Evolutionary conservation across 1,140 invertebrate species (phyloP), one percentile per base, ranked within the genome.

Genomic region (Caerostris extrusa): DNA sequence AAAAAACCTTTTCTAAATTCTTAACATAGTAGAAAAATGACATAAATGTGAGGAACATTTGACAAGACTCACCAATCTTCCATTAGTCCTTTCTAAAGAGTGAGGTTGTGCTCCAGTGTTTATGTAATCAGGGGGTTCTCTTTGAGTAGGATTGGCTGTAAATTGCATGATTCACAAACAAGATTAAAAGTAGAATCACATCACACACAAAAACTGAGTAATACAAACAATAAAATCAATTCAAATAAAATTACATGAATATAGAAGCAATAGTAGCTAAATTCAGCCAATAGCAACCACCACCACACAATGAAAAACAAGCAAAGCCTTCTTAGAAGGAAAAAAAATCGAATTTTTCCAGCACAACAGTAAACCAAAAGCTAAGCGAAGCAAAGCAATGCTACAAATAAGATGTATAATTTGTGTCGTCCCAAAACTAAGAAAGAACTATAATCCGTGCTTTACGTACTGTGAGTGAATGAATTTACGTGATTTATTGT

Each of bases 121-220:
- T 10, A 95, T 95, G 55, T 95, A 95, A 94, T 95, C 95, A 17
- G 95, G 93, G 82, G 94, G 93, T 34, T 94, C 93, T 61, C 93
- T 34, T 94, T 83, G 87, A 61, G 57, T 69, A 58, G 85, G 91
- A 87, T 64, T 64, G 58, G 53, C 93, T 91, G 85, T 71, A 69
- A 87, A 55, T 12, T 8, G 14, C n/a, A 56, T 56, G 77, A 4
- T 3, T n/a, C 60, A 64, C 34, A n/a, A 77, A 8, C 56, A 85
- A 85, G 14, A 56, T 58, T 55, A 85, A 3, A 55, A 56, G 56
- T 17, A 57, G 5, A 57, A 19, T 17, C n/a, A 77, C 4, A 50
- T 77, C 10, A 7, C 34, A 8, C 10, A 50, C 53, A 12, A 3
- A 3, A 77, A 50, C 3, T 10, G 10, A 77, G n/a, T 69, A 77